Base-by-base conservation (phyloP, 1,140 invertebrate genomes). In the Zaprionus africanus region DNA sequence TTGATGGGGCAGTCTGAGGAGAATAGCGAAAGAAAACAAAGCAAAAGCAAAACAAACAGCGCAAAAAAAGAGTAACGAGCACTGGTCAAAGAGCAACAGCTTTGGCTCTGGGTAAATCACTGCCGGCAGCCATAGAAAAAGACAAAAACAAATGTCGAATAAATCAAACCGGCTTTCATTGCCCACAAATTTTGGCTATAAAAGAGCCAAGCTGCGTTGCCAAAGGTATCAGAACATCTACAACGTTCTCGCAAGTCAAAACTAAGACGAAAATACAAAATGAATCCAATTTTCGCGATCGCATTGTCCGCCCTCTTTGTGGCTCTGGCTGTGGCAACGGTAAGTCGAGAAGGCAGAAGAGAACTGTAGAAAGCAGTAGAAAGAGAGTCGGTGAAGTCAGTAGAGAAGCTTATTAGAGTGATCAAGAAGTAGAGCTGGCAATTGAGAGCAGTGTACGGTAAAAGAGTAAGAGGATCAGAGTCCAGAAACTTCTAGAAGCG, bases 241-340 rank as follows among this genome's bases (percentile, higher is more conserved):
- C 71, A 74, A 46, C 77, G 78, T 90, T 88, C 85, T 81, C 69
- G 28, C 78, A 81, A 87, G 62, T 70, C 61, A 59, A 26, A 58
- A 26, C 11, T 31, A 57, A 38, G n/a, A n/a, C n/a, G n/a, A n/a
- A n/a, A n/a, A n/a, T n/a, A n/a, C 41, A 88, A 71, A 46, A 90
- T 90, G 85, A 90, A 90, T 68, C 67, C 79, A 38, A 76, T 80
- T 76, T 53, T 82, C 51, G 80, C 90, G 71, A 82, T 86, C 71
- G 59, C 82, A 67, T 72, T 86, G 57, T 69, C 64, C 66, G 79
- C 86, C 63, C n/a, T 79, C 26, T 17, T 90, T 28, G n/a, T 86
- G 57, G 79, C 81, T 61, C 43, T 82, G 63, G 79, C 82, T 57
- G n/a, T 79, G 19, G 71, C 81, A 46, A 28, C 78, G 70, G 85